These are phyloP conservation scores for Cephus cinctus DNA, from an alignment of 1,140 invertebrate genomes.

Conservation along the genomic window DNA sequence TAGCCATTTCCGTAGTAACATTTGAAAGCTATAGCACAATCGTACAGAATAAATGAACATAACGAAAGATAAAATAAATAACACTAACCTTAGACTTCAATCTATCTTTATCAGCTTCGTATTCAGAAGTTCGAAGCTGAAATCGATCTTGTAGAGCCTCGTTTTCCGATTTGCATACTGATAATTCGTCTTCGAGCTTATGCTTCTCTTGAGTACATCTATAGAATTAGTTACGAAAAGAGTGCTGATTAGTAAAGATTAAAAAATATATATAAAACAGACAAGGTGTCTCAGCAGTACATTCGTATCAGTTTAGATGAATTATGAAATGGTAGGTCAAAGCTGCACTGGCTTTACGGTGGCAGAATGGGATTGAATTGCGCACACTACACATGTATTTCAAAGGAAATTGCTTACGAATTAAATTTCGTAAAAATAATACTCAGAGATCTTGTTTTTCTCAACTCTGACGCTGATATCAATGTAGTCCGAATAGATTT, in stretches of 20 bases:
- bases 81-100: slow-evolving; percentile 26
- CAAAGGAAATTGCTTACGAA: too few species aligned
- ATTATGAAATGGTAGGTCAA: too few species aligned
- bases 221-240: too few species aligned
- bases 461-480: too few species aligned
- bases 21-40: slow-evolving; percentile 21
- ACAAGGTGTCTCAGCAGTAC: too few species aligned
- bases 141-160: slow-evolving; percentile 26
- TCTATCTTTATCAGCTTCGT: slow-evolving; percentile 27
- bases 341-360: too few species aligned
- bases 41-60: neutral
- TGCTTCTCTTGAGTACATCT: slow-evolving; percentile 30
- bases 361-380: too few species aligned
- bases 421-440: too few species aligned
- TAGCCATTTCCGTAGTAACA: slow-evolving; percentile 20
- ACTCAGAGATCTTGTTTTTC: too few species aligned
- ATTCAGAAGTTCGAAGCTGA: slow-evolving; percentile 17
- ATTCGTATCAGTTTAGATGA: neutral
- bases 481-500: neutral
- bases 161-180: slow-evolving; percentile 24
- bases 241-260: slow-evolving; percentile 1
- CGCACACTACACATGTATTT: too few species aligned
- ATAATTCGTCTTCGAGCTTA: slow-evolving; percentile 23
- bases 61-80: neutral
- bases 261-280: neutral